phyloP scores from a whole-genome alignment of 2,113 vertebrate species.

The Bujurquina vittata region DNA sequence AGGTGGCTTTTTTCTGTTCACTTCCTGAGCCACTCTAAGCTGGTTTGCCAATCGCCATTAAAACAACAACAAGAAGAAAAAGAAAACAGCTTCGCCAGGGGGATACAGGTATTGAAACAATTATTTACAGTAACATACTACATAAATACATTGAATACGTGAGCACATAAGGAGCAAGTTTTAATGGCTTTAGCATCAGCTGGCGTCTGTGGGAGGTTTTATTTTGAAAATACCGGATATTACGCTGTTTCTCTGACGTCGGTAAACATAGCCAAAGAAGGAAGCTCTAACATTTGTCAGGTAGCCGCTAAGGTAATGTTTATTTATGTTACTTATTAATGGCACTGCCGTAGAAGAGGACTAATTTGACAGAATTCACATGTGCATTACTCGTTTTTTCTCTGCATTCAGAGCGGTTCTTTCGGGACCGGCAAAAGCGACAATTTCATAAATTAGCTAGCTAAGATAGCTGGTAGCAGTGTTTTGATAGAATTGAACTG shows the following conservation, averaged over 20 bases:
- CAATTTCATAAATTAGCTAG: background rate
- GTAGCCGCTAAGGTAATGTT: slow-evolving; percentile 36
- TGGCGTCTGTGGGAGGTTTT: background rate
- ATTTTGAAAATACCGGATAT: slow-evolving; percentile 55
- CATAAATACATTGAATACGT: too few relatives aligned
- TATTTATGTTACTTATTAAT: background rate
- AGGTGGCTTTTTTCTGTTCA: too few relatives aligned
- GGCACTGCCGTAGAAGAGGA: fast-evolving
- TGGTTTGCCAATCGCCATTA: too few relatives aligned
- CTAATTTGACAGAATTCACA: fast-evolving
- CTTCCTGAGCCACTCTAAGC: too few relatives aligned
- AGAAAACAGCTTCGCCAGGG: background rate
- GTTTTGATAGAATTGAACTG: background rate
- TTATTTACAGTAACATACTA: too few relatives aligned
- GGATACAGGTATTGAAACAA: too few relatives aligned
- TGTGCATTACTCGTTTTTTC: background rate
- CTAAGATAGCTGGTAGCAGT: slow-evolving; percentile 33
- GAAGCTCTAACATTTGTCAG: slow-evolving; percentile 56
- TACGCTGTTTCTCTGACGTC: background rate
- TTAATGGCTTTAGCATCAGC: too few relatives aligned
- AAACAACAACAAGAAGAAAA: background rate
- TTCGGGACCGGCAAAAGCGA: background rate
- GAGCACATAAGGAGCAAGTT: too few relatives aligned
- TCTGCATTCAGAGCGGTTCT: background rate
- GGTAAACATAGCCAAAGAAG: slow-evolving; percentile 20